Evolutionary conservation across 2,797 vertebrate species (phyloP).

Genomic region (Cuculus canorus): DNA sequence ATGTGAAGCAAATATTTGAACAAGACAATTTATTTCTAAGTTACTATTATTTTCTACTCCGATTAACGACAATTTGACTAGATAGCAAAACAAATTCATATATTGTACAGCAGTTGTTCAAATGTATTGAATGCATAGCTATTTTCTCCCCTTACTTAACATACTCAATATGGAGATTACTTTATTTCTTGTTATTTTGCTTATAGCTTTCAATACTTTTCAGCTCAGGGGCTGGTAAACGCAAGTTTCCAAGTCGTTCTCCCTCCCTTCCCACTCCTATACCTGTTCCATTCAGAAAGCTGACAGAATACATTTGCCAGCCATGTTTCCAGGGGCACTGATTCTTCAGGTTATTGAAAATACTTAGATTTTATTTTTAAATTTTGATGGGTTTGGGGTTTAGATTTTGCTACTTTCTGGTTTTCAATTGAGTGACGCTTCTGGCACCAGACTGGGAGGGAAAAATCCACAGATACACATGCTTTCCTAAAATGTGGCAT

Average conservation of each 20-base stretch:
- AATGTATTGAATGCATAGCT: not conserved
- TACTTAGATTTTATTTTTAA: not conserved
- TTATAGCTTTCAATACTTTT: not conserved
- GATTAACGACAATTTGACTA: not conserved
- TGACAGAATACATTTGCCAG: not conserved
- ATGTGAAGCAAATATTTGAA: not conserved
- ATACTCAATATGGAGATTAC: not conserved
- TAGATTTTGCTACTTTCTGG: not conserved
- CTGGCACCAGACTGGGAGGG: not conserved
- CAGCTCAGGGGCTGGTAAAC: not conserved
- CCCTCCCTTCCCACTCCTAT: not conserved
- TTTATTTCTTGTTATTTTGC: not conserved
- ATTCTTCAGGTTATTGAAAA: not conserved
- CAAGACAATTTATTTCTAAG: not conserved
- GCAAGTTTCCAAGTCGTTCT: not conserved
- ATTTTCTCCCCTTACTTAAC: not conserved
- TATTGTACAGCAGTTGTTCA: not conserved
- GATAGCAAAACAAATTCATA: not conserved
- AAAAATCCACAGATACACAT: not conserved
- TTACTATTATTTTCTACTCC: not conserved
- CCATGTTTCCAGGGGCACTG: not conserved
- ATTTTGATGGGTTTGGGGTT: accelerated
- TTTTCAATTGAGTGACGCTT: not conserved
- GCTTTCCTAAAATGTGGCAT: not conserved
- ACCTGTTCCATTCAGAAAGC: not conserved